Conservation (phyloP, 1,140 invertebrate species). For the Bombus superbus region DNA sequence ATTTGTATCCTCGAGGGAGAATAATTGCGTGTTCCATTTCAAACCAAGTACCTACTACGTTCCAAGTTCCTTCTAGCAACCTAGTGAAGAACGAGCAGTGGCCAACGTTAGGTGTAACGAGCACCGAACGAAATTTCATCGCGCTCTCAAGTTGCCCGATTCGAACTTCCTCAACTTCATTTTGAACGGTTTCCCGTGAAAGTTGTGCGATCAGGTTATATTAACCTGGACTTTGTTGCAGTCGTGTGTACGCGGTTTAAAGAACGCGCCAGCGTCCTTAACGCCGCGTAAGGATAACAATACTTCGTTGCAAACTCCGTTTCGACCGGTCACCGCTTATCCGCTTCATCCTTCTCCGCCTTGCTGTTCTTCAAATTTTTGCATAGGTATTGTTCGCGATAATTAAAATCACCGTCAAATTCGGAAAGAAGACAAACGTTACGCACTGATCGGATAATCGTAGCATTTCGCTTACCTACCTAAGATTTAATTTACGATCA, state of each 20-base stretch:
- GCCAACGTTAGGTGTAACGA: neutral
- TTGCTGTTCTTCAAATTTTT: too few species aligned
- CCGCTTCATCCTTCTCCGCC: too few species aligned
- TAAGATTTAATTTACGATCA: too few species aligned
- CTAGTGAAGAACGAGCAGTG: neutral
- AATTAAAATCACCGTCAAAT: neutral
- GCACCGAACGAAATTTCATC: neutral
- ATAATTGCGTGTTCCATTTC: neutral
- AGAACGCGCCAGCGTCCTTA: neutral
- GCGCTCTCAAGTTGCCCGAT: too few species aligned
- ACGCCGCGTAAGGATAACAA: neutral
- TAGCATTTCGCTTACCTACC: too few species aligned
- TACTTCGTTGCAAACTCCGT: neutral
- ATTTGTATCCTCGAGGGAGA: neutral
- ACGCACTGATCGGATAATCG: too few species aligned
- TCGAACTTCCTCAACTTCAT: neutral
- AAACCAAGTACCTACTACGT: neutral
- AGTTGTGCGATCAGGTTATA: neutral
- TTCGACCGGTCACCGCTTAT: neutral
- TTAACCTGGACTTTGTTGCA: neutral
- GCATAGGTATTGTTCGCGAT: neutral
- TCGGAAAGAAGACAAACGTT: neutral
- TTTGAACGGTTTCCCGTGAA: neutral
- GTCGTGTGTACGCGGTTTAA: neutral
- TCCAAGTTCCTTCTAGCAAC: too few species aligned